Evolutionary conservation across 1,140 invertebrate species (phyloP).

Genomic region (Vanessa tameamea): DNA sequence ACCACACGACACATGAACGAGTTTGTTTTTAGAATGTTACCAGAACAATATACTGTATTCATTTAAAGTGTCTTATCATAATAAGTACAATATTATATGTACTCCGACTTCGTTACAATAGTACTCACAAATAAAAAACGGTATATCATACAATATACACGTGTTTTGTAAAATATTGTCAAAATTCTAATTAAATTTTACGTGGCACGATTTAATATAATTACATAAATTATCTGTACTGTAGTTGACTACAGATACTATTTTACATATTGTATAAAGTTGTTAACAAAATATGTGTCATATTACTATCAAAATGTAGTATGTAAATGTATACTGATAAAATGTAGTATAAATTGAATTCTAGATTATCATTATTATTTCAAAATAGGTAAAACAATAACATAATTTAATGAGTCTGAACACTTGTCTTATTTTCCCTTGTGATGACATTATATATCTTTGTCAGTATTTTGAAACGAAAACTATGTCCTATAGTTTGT

Average conservation of each 20-base stretch:
- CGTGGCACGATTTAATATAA: conserved; percentile 32
- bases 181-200: conserved; percentile 33
- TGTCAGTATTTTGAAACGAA: too few relatives aligned
- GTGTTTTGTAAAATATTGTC: conserved; percentile 27
- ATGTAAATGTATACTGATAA: too few relatives aligned
- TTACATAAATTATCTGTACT: conserved; percentile 13
- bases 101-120: background rate
- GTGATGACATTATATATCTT: too few relatives aligned
- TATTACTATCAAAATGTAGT: too few relatives aligned
- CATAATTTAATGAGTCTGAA: too few relatives aligned
- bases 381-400: too few relatives aligned
- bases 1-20: conserved; percentile 67
- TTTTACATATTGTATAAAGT: background rate
- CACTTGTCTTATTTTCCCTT: too few relatives aligned
- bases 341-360: too few relatives aligned
- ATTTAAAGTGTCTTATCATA: conserved; percentile 11
- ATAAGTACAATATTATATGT: background rate
- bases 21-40: conserved; percentile 77
- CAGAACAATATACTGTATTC: conserved; percentile 49
- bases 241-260: background rate
- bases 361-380: too few relatives aligned
- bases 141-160: background rate
- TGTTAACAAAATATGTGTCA: too few relatives aligned
- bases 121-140: background rate
- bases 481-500: too few relatives aligned